Base-by-base conservation (phyloP, 2,888 invertebrate genomes). In the Pseudococcus jackbeardsleyi region DNA sequence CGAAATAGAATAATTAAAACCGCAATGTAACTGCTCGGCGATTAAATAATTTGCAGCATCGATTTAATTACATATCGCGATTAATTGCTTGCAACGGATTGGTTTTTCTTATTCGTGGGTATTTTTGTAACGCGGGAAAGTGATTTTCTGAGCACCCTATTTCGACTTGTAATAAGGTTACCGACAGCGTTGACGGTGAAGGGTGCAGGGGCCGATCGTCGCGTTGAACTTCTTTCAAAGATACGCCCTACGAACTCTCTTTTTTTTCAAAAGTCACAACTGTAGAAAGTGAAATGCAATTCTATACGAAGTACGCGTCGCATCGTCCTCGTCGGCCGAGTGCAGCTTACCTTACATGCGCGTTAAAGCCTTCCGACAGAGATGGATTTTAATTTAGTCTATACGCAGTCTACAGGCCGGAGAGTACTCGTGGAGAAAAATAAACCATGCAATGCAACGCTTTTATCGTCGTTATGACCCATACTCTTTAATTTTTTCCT, bases 261-360 rank as follows among this genome's bases (percentile, higher is more conserved):
- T 42, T 64, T 72, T 72, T 19, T 77, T 42, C 11, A 77, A 77
- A 77, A 77, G 77, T 77, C 42, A 77, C 77, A 77, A 77, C 77
- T 4, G 39, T 42, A 77, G 77, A 77, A 77, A 77, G 77, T 77
- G 77, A 77, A 77, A 77, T 77, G 77, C 77, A 77, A 77, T 77
- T 77, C 77, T 54, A 54, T n/a, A 17, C 54, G 50, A 50, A 9
- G 11, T 12, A 33, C 39, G 33, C 77, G 39, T 12, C 77, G 77
- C 72, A 19, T 68, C 26, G 68, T 26, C 72, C n/a, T 68, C 26
- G 68, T 26, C 22, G 22, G 15, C 26, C 68, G 26, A 68, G 22
- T 22, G 22, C 68, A 26, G 22, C 68, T 68, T 12, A 68, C 26
- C 68, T 68, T 12, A 68, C 26, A 26, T 68, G 68, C 68, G 68